Conservation (phyloP, 2,797 vertebrate species). For the Hipposideros larvatus region DNA sequence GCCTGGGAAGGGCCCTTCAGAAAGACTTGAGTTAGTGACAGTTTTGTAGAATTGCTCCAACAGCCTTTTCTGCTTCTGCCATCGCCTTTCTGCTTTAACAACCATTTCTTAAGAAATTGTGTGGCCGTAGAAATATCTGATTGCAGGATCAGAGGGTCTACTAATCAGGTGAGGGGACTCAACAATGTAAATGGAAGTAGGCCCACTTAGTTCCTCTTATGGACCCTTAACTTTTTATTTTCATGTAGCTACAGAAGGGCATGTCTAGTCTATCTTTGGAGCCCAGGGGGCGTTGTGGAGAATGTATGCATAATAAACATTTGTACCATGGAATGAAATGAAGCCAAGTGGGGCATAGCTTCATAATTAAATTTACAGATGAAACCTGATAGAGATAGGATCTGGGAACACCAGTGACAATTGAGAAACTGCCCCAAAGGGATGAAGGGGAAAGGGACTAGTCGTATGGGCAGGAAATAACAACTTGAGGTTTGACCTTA, state of each 20-base stretch:
- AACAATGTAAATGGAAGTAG: not conserved
- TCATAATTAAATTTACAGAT: slow-evolving; percentile 78
- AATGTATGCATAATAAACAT: slow-evolving; percentile 25
- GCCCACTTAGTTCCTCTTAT: not conserved
- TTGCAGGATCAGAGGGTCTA: not conserved
- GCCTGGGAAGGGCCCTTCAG: not conserved
- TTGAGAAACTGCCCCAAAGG: slow-evolving; percentile 76
- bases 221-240: not conserved
- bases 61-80: not conserved
- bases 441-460: slow-evolving; percentile 67
- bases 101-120: not conserved
- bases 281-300: not conserved
- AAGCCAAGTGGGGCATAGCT: slow-evolving; percentile 41
- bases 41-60: not conserved
- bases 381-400: slow-evolving; percentile 73
- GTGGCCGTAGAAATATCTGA: not conserved
- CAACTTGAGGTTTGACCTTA: slow-evolving; percentile 70
- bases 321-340: slow-evolving; percentile 39
- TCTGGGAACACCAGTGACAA: slow-evolving; percentile 77
- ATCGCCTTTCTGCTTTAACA: not conserved
- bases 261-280: not conserved
- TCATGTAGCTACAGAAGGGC: not conserved
- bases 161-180: not conserved
- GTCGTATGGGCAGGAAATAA: slow-evolving; percentile 76
- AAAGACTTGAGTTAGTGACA: not conserved